Evolutionary conservation across 2,113 vertebrate species (phyloP).

Genomic region (Dolichallabes microphthalmus): DNA sequence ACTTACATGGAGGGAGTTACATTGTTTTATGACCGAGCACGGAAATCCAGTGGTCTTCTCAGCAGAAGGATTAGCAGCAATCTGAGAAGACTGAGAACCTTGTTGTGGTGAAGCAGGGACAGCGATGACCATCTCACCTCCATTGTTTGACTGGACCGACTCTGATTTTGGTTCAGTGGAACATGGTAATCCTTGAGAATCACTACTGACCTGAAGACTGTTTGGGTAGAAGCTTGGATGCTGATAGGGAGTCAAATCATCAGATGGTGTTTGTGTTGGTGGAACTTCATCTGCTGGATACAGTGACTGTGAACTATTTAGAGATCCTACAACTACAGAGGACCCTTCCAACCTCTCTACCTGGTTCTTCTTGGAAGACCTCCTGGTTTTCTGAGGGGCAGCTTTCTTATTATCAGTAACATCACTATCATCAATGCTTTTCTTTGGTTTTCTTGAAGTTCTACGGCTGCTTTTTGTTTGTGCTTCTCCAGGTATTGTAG

Average conservation of each 20-base stretch:
- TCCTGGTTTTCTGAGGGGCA: constrained; percentile 49
- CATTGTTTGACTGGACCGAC: constrained; percentile 63
- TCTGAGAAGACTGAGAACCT: constrained; percentile 23
- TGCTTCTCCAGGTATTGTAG: constrained; percentile 68
- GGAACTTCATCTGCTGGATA: constrained; percentile 65
- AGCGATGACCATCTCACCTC: constrained; percentile 56
- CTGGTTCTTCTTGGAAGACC: constrained; percentile 62
- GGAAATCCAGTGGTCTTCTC: constrained; percentile 34
- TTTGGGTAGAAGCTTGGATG: constrained; percentile 63
- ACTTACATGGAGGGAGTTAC: constrained; percentile 33
- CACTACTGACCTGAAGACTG: constrained; percentile 40
- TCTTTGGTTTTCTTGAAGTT: constrained; percentile 72
- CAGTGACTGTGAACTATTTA: constrained; percentile 64
- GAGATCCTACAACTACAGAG: constrained; percentile 54
- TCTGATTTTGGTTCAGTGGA: constrained; percentile 64
- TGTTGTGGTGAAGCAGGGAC: constrained; percentile 1
- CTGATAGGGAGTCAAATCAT: constrained; percentile 72
- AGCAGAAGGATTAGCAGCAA: constrained; percentile 14
- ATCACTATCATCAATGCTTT: constrained; percentile 62
- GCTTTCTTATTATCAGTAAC: constrained; percentile 26
- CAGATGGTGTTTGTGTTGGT: constrained; percentile 63
- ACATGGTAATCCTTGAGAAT: constrained; percentile 27
- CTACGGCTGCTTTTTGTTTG: constrained; percentile 69
- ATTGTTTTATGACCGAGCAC: constrained; percentile 51
- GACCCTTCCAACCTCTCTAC: constrained; percentile 57